A percentile compares a stretch with the other conserved stretches of the same genome.
Evolutionary conservation across 2,888 invertebrate genomes (phyloP).

Genomic region (Yponomeuta sedellus): DNA sequence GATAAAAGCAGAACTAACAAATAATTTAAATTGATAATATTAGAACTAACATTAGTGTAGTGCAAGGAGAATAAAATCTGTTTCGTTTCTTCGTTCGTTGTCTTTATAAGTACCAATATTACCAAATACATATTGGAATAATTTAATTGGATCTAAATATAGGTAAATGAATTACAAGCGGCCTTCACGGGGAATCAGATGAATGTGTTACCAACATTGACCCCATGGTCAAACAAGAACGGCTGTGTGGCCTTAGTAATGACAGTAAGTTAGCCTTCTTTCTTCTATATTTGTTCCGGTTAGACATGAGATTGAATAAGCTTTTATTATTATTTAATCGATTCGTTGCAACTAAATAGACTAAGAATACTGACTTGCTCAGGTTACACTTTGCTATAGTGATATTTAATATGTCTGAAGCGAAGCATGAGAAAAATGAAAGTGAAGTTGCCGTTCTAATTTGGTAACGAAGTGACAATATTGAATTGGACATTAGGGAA

Average conservation of each 20-base stretch:
- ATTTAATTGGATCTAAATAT: background rate
- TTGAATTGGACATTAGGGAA: constrained; percentile 4
- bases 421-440: background rate
- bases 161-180: background rate
- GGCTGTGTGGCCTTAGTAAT: constrained; percentile 36
- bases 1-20: too few species aligned
- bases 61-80: too few species aligned
- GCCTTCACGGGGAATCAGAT: constrained; percentile 11
- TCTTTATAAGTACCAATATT: too few species aligned
- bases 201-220: constrained; percentile 38
- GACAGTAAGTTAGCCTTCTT: constrained; percentile 28
- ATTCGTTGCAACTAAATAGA: background rate
- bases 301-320: constrained; percentile 17
- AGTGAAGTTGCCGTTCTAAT: background rate
- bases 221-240: constrained; percentile 44
- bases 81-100: too few species aligned
- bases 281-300: constrained; percentile 52
- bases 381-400: background rate
- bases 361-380: background rate
- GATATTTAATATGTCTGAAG: background rate
- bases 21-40: too few species aligned
- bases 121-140: background rate
- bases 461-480: background rate
- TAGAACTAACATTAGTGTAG: too few species aligned
- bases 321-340: constrained; percentile 17